A percentile compares a stretch with the other conserved stretches of the same genome.
Conservation (phyloP, 1,140 invertebrate species). For the Hyles vespertilio region DNA sequence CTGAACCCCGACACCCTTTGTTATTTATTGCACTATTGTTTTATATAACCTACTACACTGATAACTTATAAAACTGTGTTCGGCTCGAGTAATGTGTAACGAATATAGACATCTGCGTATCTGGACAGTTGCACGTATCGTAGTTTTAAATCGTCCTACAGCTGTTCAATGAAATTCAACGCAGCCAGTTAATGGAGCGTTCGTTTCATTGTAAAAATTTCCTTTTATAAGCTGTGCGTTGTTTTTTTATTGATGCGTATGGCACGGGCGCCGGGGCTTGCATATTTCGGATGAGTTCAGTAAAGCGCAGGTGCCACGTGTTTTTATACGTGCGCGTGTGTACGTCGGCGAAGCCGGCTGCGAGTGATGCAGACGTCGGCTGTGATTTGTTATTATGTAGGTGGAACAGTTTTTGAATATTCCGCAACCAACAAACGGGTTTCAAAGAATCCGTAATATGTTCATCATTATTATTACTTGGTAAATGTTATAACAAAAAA, state of each 20-base stretch:
- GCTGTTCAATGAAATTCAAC: slow-evolving; percentile 66
- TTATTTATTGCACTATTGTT: slow-evolving; percentile 7
- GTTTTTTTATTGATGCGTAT: slow-evolving; percentile 22
- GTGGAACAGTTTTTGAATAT: slow-evolving; percentile 5
- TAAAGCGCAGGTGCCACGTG: slow-evolving; percentile 16
- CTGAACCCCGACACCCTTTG: slow-evolving; percentile 1
- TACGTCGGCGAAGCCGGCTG: slow-evolving; percentile 3
- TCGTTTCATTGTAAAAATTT: slow-evolving; percentile 38
- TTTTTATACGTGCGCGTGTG: slow-evolving; percentile 10
- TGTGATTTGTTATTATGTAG: slow-evolving; percentile 25
- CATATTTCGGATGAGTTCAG: background rate
- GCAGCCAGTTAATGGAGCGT: slow-evolving; percentile 60
- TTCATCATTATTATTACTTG: background rate
- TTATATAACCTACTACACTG: slow-evolving; percentile 8
- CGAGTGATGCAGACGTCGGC: slow-evolving; percentile 7
- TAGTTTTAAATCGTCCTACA: slow-evolving; percentile 42
- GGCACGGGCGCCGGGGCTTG: slow-evolving; percentile 13
- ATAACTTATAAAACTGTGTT: slow-evolving; percentile 6
- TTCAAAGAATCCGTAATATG: background rate
- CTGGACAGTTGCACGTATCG: slow-evolving; percentile 27
- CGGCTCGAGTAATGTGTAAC: background rate
- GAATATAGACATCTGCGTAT: slow-evolving; percentile 34
- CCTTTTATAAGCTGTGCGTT: slow-evolving; percentile 5
- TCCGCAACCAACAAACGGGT: background rate
- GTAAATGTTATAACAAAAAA: too few species aligned